Base-by-base conservation (phyloP, 2,888 invertebrate species). In the Tineola bisselliella region DNA sequence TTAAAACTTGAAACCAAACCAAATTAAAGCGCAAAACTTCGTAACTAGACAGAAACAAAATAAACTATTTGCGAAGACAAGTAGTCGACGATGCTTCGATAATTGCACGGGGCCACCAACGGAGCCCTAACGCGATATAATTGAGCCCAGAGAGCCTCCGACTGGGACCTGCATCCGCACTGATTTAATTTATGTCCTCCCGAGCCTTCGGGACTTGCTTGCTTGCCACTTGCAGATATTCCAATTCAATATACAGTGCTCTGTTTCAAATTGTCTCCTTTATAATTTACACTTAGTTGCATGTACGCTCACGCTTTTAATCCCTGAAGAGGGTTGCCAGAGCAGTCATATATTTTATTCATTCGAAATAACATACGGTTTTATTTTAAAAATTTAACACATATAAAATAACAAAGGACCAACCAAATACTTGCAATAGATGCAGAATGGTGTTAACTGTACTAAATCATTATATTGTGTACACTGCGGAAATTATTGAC, bases 111-210 rank as follows among this genome's bases (percentile, higher is more conserved):
- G 58, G 58, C 58, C 58, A 58, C 58, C 58, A 15, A 33, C 33
- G 58, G 33, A 58, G 17, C n/a, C 56, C 62, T 33, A 54, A 25
- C 62, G 62, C 62, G 62, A 48, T 59, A 48, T 61, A 61, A 62
- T 61, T 60, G 62, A 38, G 62, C 52, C 60, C 60, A 56, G 19
- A 58, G 62, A 18, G 60, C 15, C 58, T 58, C 30, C 58, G 33
- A 58, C 58, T 13, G 54, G 17, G 25, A 25, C 54, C n/a, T 54
- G 54, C 54, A 54, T 54, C 18, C 25, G 48, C 48, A 17, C 25
- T 54, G 54, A 54, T 54, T 54, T 54, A 54, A 54, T 54, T 54
- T 54, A 54, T 54, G 54, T 18, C 54, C 48, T 38, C 13, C 12
- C 54, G 25, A 5, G 19, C 54, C 54, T 54, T 12, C 25, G 54